Conservation (phyloP, 2,888 invertebrate genomes). For the Cantharis flavilabris region DNA sequence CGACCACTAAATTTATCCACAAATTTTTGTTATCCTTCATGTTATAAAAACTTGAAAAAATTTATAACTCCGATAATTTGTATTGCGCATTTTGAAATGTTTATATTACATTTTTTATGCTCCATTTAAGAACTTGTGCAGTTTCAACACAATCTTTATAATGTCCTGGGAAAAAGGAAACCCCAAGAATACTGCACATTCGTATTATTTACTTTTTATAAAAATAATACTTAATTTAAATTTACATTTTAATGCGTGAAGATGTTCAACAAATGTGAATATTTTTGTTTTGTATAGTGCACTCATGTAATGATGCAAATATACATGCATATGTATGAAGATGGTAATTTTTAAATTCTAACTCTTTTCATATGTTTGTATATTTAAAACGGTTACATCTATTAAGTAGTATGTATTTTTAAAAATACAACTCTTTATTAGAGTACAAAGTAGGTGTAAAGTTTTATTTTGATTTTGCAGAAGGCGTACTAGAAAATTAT, state of each 20-base stretch:
- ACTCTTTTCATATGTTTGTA: background rate
- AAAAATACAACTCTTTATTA: no score
- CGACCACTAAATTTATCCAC: conserved; percentile 19
- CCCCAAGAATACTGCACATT: background rate
- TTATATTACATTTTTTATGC: background rate
- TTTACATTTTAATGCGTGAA: background rate
- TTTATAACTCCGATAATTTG: background rate
- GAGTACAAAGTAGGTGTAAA: no score
- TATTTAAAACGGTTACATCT: no score
- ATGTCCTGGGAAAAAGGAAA: background rate
- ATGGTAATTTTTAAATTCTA: background rate
- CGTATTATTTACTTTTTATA: background rate
- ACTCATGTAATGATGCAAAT: background rate
- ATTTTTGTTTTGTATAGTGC: background rate
- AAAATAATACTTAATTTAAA: background rate
- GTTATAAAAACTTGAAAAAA: background rate
- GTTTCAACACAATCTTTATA: background rate
- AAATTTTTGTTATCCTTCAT: conserved; percentile 14
- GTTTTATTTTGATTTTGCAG: no score
- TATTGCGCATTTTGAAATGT: background rate
- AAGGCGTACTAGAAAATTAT: no score
- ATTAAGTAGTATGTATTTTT: no score
- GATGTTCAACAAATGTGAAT: background rate
- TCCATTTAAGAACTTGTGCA: background rate
- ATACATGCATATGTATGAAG: background rate